Percentiles rank a stretch among this genome's conserved stretches.
phyloP scores from a whole-genome alignment of 2,888 invertebrate genomes.

The Pseudoips prasinana region DNA sequence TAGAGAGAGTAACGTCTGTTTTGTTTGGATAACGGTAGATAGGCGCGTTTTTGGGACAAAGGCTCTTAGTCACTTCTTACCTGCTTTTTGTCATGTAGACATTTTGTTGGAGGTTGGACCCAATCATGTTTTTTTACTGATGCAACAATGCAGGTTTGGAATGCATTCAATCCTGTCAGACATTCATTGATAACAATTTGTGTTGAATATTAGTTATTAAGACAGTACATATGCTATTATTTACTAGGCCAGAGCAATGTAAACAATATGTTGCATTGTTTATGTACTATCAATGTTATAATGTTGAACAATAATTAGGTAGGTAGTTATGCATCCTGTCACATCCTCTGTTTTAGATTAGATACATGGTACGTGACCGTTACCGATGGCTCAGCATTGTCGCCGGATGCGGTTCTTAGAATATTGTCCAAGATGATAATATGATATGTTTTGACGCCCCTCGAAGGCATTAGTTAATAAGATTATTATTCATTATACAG shows the following conservation, averaged over 20 bases:
- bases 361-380: too few species aligned
- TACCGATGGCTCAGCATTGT: too few species aligned
- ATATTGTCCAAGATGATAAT: too few species aligned
- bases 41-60: constrained; percentile 74
- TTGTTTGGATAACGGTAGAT: constrained; percentile 74
- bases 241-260: constrained; percentile 24
- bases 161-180: constrained; percentile 11
- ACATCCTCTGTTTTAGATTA: too few species aligned
- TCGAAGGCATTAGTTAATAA: too few species aligned
- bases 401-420: too few species aligned
- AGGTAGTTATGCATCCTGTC: too few species aligned
- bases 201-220: too few species aligned
- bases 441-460: too few species aligned
- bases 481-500: too few species aligned
- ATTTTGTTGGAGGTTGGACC: constrained; percentile 45
- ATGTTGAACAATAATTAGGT: constrained; percentile 14
- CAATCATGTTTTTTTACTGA: constrained; percentile 33
- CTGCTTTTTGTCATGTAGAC: constrained; percentile 61
- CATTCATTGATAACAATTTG: constrained; percentile 26
- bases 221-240: too few species aligned
- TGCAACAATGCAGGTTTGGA: constrained; percentile 23
- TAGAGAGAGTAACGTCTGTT: constrained; percentile 61
- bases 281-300: constrained; percentile 23
- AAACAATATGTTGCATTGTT: constrained; percentile 28
- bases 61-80: constrained; percentile 66